Conservation (phyloP, 2,797 vertebrate species). For the Pogoniulus pusillus region DNA sequence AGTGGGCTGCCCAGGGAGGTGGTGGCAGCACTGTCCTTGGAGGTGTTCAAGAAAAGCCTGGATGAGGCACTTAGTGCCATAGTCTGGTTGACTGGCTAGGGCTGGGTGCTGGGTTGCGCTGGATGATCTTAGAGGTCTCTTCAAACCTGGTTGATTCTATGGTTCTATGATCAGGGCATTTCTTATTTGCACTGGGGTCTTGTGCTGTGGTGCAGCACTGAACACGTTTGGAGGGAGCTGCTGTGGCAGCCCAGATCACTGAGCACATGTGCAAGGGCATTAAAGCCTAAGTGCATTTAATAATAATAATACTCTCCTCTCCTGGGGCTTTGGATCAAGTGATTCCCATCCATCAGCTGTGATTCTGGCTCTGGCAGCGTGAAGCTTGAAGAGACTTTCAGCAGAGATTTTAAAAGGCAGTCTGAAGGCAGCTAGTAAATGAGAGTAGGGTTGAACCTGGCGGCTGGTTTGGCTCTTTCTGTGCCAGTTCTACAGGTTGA, state of each 20-base stretch:
- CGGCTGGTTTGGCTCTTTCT: background rate
- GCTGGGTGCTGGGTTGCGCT: no score
- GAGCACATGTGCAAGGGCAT: background rate
- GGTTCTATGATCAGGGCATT: background rate
- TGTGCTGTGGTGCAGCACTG: background rate
- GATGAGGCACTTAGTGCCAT: no score
- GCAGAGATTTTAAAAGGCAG: background rate
- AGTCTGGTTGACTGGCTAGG: no score
- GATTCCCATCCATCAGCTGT: background rate
- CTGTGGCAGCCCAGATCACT: background rate
- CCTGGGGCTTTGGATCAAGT: background rate
- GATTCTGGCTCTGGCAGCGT: background rate
- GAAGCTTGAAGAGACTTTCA: background rate
- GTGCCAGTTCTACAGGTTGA: background rate
- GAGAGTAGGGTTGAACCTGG: background rate
- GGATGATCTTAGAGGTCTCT: no score
- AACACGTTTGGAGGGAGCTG: background rate
- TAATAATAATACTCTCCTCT: background rate
- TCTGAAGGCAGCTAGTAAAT: background rate
- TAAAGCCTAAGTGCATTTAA: background rate
- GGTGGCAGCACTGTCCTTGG: no score
- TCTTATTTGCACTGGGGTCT: background rate
- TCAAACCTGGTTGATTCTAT: no score
- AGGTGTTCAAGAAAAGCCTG: no score
- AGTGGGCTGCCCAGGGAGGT: no score